Evolutionary conservation across 2,797 vertebrate genomes (phyloP), one percentile per base, ranked within the genome.

Genomic region (Bucorvus abyssinicus): DNA sequence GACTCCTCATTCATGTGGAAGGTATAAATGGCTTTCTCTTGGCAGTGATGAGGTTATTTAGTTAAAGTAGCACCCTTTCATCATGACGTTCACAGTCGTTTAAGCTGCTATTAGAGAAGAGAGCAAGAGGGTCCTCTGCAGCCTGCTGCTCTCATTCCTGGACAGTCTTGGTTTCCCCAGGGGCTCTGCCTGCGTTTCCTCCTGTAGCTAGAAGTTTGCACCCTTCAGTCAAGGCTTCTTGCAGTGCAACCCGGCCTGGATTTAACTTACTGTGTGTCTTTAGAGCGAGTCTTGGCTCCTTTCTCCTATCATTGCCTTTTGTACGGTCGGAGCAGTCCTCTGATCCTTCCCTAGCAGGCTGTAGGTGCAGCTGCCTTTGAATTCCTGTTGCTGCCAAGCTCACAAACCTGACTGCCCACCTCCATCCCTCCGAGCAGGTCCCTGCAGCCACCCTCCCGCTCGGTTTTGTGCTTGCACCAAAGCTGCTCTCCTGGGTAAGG

Each of bases 131-230:
- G 32, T 63, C 17, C 21, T 38, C 12, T 47, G n/a, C 12, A 80
- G 68, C 30, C 3, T 0, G 2, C 7, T 65, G 29, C 27, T 67
- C 87, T 30, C 2, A 0, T 44, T 68, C 9, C 24, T 52, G 12
- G 5, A 6, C 5, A 9, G 9, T 11, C 1, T 0, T 18, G 13
- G 11, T 38, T 73, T 69, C 55, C 30, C 34, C 3, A 2, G 7
- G 6, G 10, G 7, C 22, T 85, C 56, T 57, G 55, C 34, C 53
- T 12, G 6, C n/a, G 12, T 45, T n/a, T 59, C 10, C 30, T 92
- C 47, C 19, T 52, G 34, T 21, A 27, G 21, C 49, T 55, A 1
- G 47, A 50, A 29, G 9, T 38, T 26, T 45, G 14, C 57, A 32
- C 14, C 16, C 55, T 73, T 49, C 57, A 50, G 34, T 27, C n/a